These are phyloP conservation scores for Porites cylindrica DNA, from an alignment of 92 coral and sea anemone genomes.

Conservation along the genomic window DNA sequence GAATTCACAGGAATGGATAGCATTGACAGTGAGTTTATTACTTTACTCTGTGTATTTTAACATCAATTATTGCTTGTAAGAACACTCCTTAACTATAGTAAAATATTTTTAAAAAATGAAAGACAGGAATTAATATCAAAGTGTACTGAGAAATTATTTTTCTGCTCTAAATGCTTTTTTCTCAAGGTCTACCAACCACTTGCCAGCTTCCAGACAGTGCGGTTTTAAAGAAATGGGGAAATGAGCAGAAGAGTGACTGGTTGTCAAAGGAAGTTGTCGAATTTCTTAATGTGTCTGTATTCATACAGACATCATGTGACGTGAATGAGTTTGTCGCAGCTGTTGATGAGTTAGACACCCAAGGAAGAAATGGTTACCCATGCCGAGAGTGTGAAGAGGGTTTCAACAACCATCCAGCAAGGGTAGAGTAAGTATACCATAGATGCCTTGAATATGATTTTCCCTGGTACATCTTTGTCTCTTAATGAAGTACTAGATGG, in stretches of 20 bases:
- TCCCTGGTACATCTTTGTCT: too few relatives aligned
- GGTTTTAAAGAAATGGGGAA: background rate
- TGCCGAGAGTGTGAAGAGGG: slow-evolving; percentile 39
- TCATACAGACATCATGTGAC: background rate
- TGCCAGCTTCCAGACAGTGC: background rate
- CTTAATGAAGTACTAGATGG: too few relatives aligned
- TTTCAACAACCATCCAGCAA: slow-evolving; percentile 26
- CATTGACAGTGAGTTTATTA: background rate
- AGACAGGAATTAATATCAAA: too few relatives aligned
- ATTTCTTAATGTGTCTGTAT: slow-evolving; percentile 8
- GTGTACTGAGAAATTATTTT: too few relatives aligned
- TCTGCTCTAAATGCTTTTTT: too few relatives aligned
- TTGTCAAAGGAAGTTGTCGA: background rate
- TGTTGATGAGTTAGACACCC: slow-evolving; percentile 25
- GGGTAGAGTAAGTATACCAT: slow-evolving; percentile 47
- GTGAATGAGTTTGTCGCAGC: background rate
- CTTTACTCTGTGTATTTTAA: too few relatives aligned
- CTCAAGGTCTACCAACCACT: background rate
- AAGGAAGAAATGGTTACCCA: slow-evolving; percentile 46
- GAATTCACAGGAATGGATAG: slow-evolving; percentile 13
- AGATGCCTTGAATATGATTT: too few relatives aligned
- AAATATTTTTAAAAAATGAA: too few relatives aligned
- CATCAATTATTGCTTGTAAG: too few relatives aligned
- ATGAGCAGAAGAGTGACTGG: background rate
- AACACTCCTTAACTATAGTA: too few relatives aligned